These are phyloP conservation scores for Ptychodera flava DNA, from an alignment of 35 echinoderm and acorn worm genomes.

Conservation along the genomic window DNA sequence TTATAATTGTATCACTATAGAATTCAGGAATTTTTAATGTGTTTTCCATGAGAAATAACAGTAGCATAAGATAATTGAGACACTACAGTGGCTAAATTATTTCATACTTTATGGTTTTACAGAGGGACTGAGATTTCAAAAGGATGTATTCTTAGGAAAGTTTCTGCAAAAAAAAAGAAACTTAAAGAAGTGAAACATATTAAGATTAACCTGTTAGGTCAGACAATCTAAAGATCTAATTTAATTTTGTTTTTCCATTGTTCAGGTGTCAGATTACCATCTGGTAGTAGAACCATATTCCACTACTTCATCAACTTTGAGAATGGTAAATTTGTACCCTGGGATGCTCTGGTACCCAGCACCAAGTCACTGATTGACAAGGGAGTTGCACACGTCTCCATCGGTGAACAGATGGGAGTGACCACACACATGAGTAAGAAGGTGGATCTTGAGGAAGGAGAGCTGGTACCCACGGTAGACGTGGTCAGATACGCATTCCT, in stretches of 20 bases:
- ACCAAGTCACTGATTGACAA: slow-evolving; percentile 99
- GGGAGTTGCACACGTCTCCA: slow-evolving; percentile 73
- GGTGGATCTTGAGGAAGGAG: slow-evolving; percentile 61
- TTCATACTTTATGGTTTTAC: too few relatives aligned
- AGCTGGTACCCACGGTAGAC: slow-evolving; percentile 82
- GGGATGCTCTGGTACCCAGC: slow-evolving; percentile 92
- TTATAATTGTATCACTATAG: too few relatives aligned
- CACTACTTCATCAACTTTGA: slow-evolving; percentile 95
- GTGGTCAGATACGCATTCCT: slow-evolving; percentile 88
- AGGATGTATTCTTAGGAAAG: too few relatives aligned
- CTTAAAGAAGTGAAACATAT: too few relatives aligned
- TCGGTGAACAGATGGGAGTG: slow-evolving; percentile 95
- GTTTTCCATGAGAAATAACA: too few relatives aligned
- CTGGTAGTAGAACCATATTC: slow-evolving; percentile 94
- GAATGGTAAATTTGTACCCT: slow-evolving; percentile 97
- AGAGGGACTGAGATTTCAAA: too few relatives aligned
- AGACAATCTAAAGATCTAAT: background rate
- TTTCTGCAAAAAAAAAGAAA: too few relatives aligned
- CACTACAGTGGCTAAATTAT: too few relatives aligned
- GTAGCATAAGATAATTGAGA: too few relatives aligned
- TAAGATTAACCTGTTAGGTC: too few relatives aligned
- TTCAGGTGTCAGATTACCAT: slow-evolving; percentile 84
- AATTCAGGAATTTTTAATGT: too few relatives aligned
- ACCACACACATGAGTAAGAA: slow-evolving; percentile 76
- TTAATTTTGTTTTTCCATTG: background rate